Evolutionary conservation across 2,113 vertebrate genomes (phyloP), one percentile per base, ranked within the genome.

Genomic region (Hiodon alosoides): DNA sequence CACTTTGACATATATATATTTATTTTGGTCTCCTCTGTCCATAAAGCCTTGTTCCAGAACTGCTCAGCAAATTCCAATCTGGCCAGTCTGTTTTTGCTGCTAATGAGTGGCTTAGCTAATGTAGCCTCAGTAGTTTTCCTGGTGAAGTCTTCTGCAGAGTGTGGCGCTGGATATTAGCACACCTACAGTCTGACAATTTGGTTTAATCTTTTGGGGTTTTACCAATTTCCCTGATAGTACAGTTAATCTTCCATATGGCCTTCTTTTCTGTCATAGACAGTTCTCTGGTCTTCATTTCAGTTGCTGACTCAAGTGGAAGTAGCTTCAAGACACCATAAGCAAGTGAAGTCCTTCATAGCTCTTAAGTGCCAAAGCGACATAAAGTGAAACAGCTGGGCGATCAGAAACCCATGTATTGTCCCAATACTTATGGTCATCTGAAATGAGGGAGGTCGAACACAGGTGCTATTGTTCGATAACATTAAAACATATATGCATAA

Each of bases 371-470:
- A 61, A 5, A 61, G 7, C 59, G 9, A 17, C 31, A 3, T 16
- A 64, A 64, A n/a, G 31, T 17, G 61, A 64, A 64, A 64, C 16
- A 64, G 7, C 61, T 31, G 61, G 10, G 54, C 54, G n/a, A 64
- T 64, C 13, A 68, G 3, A 51, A 14, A 8, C 14, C 14, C 47
- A 31, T 31, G 31, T 31, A 31, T 68, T 68, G 66, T 68, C 47
- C 48, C 46, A 68, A 52, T 51, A 11, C 47, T 68, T 51, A 68
- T 13, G 61, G 5, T 64, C 14, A 13, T 14, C 66, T 51, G 3
- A 68, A 68, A 68, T 67, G 46, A 67, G 65, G 65, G 64, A 46
- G 65, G 65, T 48, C 10, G 65, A 67, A 50, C 65, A 67, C 31
- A 67, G 31, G 16, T 64, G 66, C 61, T 17, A 64, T 68, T 68